Base-by-base conservation (phyloP, 1,140 invertebrate species). In the Parasteatoda tepidariorum region DNA sequence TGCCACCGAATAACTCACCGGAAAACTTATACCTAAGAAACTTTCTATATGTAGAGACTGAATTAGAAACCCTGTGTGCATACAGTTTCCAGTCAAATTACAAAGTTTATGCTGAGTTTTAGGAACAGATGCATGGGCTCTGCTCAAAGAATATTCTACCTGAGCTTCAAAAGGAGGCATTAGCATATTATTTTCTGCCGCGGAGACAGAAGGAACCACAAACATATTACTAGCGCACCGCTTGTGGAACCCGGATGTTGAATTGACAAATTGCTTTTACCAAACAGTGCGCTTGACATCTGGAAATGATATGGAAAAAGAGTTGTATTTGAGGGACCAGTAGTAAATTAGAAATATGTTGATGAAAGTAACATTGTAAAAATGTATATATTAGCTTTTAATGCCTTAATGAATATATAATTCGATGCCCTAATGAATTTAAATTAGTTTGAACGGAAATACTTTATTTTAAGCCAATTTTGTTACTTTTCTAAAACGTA, bases 261-360 rank as follows among this genome's bases (percentile, higher is more conserved):
- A 30, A 48, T 61, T 78, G 74, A 78, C 74, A 78, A 78, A 78
- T 78, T 78, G 74, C 74, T 78, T 78, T 78, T 78, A 31, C 61
- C 13, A 30, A 48, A 26, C 24, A 26, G 26, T 26, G 6, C 5
- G 61, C 34, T 66, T 78, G 74, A 61, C 59, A 78, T 78, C 74
- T 78, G 74, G 31, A 34, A 38, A 66, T 78, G 74, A 78, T 75
- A 75, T 61, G 24, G 61, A 38, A 26, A 48, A 48, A 57, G 61
- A 26, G n/a, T 48, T 15, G 18, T n/a, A n/a, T 30, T 26, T 66
- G 24, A 11, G 73, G 74, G 74, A 26, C 22, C 34, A 41, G 31
- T 22, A 15, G 38, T 57, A 78, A 64, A 66, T 28, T 66, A 31
- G 15, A n/a, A 59, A 13, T 4, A 5, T 26, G 54, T 22, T 3